Percentiles rank a stretch among this genome's conserved stretches.
phyloP scores from a whole-genome alignment of 2,113 vertebrate species.

The Nicator chloris region DNA sequence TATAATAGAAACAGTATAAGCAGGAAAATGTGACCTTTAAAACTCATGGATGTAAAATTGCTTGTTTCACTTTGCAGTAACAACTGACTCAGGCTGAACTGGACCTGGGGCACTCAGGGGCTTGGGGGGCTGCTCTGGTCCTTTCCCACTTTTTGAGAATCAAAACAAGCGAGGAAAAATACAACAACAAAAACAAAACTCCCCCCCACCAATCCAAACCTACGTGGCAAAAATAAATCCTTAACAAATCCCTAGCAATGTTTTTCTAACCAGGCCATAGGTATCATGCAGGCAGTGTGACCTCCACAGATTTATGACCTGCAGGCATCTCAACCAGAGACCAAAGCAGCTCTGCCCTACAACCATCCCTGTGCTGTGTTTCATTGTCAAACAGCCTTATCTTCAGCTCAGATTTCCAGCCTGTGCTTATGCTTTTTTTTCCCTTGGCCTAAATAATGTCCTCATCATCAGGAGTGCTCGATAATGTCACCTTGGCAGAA shows the following conservation, averaged over 20 bases:
- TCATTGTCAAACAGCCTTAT: neutral
- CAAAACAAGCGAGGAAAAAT: neutral
- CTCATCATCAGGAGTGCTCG: neutral
- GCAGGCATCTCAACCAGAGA: neutral
- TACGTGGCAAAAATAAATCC: neutral
- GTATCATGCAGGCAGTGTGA: neutral
- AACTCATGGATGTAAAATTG: neutral
- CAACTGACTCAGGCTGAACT: neutral
- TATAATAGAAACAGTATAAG: neutral
- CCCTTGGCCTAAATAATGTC: neutral
- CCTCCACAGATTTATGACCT: neutral
- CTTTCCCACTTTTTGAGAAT: neutral
- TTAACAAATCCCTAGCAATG: neutral
- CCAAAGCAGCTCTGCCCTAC: neutral
- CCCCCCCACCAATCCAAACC: neutral
- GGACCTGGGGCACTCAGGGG: neutral
- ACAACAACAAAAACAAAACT: neutral
- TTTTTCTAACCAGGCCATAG: neutral
- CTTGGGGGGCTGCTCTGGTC: neutral
- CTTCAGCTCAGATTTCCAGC: neutral
- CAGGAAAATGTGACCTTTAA: neutral
- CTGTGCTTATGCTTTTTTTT: neutral
- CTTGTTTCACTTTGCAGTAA: neutral
- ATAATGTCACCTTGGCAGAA: constrained; percentile 23
- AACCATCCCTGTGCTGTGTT: neutral